Evolutionary conservation across 2,797 vertebrate genomes (phyloP), one percentile per base, ranked within the genome.

Genomic region (Gymnothorax javanicus): DNA sequence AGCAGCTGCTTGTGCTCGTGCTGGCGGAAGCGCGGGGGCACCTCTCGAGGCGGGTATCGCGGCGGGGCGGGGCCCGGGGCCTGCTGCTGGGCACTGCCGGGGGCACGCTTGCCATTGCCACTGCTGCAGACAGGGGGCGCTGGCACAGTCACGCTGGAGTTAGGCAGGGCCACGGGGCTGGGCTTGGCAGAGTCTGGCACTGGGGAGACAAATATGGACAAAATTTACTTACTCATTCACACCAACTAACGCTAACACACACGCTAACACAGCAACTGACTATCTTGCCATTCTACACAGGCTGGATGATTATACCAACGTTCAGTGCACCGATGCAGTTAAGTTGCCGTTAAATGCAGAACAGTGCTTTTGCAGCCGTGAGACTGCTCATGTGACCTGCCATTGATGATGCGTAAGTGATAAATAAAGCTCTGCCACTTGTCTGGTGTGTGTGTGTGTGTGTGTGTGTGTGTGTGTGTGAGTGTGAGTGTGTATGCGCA

Each of bases 1-100:
- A 99, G 94, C 89, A 99, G 96, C 97, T 98, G 97, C 96, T 97
- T 98, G 95, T 98, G 97, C 95, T 99, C 98, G 94, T 98, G 98
- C 95, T 99, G 97, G 94, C 97, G 97, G 95, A 99, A 99, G 95
- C 97, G 98, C 20, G 98, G 97, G 92, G 98, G 98, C 94, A 98
- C 97, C 97, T 99, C 98, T 77, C 97, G 97, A 92, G 97, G 97
- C 92, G 97, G 97, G 96, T 98, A 98, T 92, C 97, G 97, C 94
- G 96, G 97, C 94, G 96, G 94, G 84, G 96, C 96, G 92, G 91
- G 94, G 89, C 92, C 87, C 88, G 90, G 94, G 90, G 91, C 91
- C 87, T 92, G 91, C 93, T 96, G 96, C 62, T 93, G 97, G 95
- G 95, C 95, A 91, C 94, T 94, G 88, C 96, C 95, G 94, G 96